Conservation (phyloP, 1,140 invertebrate genomes). For the Fragariocoptes setiger region DNA sequence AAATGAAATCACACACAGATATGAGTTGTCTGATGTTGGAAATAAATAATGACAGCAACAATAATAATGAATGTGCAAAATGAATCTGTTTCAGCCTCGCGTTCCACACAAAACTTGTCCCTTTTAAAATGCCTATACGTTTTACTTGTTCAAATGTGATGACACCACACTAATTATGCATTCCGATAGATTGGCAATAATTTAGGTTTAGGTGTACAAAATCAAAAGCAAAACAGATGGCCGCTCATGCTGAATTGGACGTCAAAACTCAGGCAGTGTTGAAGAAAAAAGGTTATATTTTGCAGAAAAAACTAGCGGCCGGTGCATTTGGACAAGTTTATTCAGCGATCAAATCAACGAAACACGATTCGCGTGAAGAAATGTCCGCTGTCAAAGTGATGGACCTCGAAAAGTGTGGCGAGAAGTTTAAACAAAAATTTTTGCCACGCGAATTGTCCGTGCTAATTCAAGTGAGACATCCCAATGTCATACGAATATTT, state of each 20-base stretch:
- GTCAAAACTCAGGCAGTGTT: slow-evolving; percentile 7
- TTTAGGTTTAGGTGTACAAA: no score
- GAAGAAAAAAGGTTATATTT: slow-evolving; percentile 5
- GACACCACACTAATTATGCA: no score
- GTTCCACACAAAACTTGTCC: no score
- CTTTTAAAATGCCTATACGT: no score
- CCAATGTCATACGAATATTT: slow-evolving; percentile 5
- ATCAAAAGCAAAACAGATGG: no score
- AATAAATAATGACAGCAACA: no score
- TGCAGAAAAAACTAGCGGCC: slow-evolving; percentile 2
- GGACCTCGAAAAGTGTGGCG: slow-evolving; percentile 5
- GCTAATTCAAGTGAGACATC: slow-evolving; percentile 6
- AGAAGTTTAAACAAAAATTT: slow-evolving; percentile 7
- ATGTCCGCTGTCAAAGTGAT: slow-evolving; percentile 5
- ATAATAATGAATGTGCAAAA: no score
- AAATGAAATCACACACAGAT: no score
- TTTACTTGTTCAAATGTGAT: no score
- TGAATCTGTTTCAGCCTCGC: no score
- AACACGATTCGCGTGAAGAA: slow-evolving; percentile 2
- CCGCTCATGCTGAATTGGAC: slow-evolving; percentile 2
- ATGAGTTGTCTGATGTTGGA: no score
- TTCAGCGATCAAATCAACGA: slow-evolving; percentile 3
- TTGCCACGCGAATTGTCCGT: slow-evolving; percentile 6
- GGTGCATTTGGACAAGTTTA: slow-evolving; percentile 9
- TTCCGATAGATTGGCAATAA: no score